phyloP scores from a whole-genome alignment of 2,113 vertebrate genomes.

The Gavia stellata region DNA sequence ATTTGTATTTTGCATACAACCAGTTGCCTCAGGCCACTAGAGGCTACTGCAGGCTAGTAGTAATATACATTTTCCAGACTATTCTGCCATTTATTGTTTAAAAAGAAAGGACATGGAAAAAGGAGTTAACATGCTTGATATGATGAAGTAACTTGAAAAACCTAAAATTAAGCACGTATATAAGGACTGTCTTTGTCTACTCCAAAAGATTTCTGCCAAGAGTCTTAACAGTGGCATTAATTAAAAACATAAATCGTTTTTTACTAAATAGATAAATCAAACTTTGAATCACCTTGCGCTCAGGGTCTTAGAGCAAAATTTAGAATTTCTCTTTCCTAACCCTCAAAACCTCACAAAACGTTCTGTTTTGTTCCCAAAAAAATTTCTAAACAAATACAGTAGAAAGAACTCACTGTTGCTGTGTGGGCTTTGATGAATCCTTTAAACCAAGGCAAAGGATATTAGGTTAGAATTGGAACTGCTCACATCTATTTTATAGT shows the following conservation, averaged over 20 bases:
- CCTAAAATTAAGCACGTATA: background rate
- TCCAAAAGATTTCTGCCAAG: background rate
- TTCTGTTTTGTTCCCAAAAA: background rate
- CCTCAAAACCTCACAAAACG: background rate
- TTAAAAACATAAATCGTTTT: background rate
- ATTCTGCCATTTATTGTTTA: constrained; percentile 2
- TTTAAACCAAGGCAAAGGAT: background rate
- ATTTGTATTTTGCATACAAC: background rate
- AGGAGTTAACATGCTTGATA: background rate
- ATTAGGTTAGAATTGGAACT: background rate
- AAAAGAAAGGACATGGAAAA: background rate
- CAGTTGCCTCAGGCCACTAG: constrained; percentile 58
- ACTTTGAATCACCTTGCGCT: background rate
- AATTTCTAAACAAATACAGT: background rate
- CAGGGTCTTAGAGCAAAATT: background rate
- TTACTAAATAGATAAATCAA: background rate
- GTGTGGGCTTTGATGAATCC: accelerated
- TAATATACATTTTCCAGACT: constrained; percentile 8
- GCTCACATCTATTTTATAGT: background rate
- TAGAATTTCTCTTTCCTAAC: background rate
- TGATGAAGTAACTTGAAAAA: background rate
- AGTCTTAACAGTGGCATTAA: background rate
- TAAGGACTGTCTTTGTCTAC: background rate
- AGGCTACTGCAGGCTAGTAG: constrained; percentile 59
- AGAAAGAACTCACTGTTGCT: background rate